These are phyloP conservation scores for Psittacula cyanocephala DNA, from an alignment of 2,113 vertebrate genomes.

Conservation along the genomic window DNA sequence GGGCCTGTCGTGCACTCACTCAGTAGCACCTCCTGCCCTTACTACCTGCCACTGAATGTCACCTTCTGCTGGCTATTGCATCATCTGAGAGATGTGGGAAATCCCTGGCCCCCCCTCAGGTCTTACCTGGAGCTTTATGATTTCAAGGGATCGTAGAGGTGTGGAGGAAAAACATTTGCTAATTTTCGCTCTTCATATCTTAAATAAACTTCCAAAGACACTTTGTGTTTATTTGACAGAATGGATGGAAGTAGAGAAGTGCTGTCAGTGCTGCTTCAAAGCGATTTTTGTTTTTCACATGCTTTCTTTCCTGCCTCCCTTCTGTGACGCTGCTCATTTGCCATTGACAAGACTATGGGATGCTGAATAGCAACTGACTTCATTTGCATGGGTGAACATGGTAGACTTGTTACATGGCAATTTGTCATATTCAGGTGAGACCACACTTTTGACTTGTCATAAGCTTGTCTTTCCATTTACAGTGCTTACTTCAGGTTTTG, in stretches of 20 bases:
- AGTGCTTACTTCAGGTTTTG: background rate
- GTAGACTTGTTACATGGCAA: background rate
- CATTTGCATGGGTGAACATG: background rate
- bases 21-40: background rate
- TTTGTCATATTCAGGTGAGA: background rate
- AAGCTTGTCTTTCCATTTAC: background rate
- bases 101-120: background rate
- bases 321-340: background rate
- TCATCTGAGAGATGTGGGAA: background rate
- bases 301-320: background rate
- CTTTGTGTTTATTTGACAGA: background rate
- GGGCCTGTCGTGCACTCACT: background rate
- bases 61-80: background rate
- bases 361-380: background rate
- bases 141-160: background rate
- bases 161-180: background rate
- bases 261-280: background rate
- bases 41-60: background rate
- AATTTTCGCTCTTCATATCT: background rate
- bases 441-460: background rate
- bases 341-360: background rate
- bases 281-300: background rate
- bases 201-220: background rate
- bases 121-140: background rate
- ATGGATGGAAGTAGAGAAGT: background rate